Conservation (phyloP, 2,113 vertebrate species). For the Arothron firmamentum region DNA sequence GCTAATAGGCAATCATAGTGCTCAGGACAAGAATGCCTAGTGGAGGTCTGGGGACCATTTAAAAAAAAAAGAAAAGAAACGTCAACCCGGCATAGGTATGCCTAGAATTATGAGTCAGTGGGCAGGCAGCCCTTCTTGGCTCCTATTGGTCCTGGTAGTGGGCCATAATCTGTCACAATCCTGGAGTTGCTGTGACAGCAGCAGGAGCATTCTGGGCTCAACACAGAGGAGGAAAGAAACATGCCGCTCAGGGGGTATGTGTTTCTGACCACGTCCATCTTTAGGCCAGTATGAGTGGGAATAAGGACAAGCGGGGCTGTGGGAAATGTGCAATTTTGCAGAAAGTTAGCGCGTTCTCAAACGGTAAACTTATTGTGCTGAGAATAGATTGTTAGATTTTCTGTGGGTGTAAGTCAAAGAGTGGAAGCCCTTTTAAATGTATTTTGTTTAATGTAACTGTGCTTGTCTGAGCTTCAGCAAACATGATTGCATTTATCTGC, state of each 20-base stretch:
- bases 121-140: slow-evolving; percentile 66
- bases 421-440: too few species aligned
- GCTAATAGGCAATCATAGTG: slow-evolving; percentile 78
- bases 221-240: slow-evolving; percentile 61
- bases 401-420: too few species aligned
- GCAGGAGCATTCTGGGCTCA: slow-evolving; percentile 67
- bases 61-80: slow-evolving; percentile 71
- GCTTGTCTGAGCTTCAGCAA: too few species aligned
- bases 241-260: slow-evolving; percentile 31
- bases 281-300: slow-evolving; percentile 4
- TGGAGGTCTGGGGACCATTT: slow-evolving; percentile 76
- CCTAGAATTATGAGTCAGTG: slow-evolving; percentile 79
- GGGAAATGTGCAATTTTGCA: too few species aligned
- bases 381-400: too few species aligned
- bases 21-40: slow-evolving; percentile 66
- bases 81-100: slow-evolving; percentile 75
- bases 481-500: too few species aligned
- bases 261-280: slow-evolving; percentile 3
- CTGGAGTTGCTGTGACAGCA: slow-evolving; percentile 73
- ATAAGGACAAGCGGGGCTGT: not conserved
- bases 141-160: slow-evolving; percentile 69
- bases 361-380: too few species aligned
- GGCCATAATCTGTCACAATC: slow-evolving; percentile 79
- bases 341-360: too few species aligned
- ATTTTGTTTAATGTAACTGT: too few species aligned